phyloP scores from a whole-genome alignment of 2,888 invertebrate genomes.

The Dione vanillae region DNA sequence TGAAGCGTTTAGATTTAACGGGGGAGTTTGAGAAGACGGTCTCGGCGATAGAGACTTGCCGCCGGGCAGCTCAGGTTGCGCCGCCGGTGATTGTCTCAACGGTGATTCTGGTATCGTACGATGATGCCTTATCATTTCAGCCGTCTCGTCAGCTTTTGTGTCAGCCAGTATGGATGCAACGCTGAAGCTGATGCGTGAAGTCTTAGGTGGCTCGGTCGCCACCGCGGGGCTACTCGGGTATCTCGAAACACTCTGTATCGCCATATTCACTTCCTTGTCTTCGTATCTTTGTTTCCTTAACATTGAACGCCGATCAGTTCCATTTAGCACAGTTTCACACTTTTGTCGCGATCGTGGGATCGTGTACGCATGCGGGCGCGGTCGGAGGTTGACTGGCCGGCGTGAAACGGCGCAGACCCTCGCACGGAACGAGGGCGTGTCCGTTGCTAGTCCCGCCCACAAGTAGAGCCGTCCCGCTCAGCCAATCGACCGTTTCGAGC shows the following conservation, averaged over 20 bases:
- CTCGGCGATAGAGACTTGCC: constrained; percentile 71
- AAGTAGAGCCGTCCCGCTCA: constrained; percentile 67
- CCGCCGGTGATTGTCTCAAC: constrained; percentile 74
- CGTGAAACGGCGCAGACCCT: constrained; percentile 58
- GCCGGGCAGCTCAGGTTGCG: constrained; percentile 78
- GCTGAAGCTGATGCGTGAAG: constrained; percentile 91
- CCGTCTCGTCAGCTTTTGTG: constrained; percentile 86
- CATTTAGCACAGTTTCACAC: constrained; percentile 78
- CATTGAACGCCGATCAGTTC: constrained; percentile 84
- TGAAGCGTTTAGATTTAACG: constrained; percentile 78
- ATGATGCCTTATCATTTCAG: constrained; percentile 80
- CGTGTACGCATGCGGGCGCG: constrained; percentile 83
- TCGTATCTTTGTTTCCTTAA: constrained; percentile 85
- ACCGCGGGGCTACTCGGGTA: constrained; percentile 87
- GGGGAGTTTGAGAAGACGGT: constrained; percentile 74
- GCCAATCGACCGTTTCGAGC: constrained; percentile 76
- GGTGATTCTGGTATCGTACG: constrained; percentile 81
- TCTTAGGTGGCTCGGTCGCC: constrained; percentile 85
- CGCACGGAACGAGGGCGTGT: constrained; percentile 58
- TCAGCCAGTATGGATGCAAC: constrained; percentile 94
- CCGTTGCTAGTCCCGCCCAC: constrained; percentile 48
- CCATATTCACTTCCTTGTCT: constrained; percentile 86
- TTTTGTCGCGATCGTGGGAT: constrained; percentile 68
- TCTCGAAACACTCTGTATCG: constrained; percentile 87
- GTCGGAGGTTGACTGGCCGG: constrained; percentile 78